Percentiles rank a stretch among this genome's conserved stretches.
Evolutionary conservation across 2,113 vertebrate species (phyloP).

Genomic region (Polypterus senegalus): DNA sequence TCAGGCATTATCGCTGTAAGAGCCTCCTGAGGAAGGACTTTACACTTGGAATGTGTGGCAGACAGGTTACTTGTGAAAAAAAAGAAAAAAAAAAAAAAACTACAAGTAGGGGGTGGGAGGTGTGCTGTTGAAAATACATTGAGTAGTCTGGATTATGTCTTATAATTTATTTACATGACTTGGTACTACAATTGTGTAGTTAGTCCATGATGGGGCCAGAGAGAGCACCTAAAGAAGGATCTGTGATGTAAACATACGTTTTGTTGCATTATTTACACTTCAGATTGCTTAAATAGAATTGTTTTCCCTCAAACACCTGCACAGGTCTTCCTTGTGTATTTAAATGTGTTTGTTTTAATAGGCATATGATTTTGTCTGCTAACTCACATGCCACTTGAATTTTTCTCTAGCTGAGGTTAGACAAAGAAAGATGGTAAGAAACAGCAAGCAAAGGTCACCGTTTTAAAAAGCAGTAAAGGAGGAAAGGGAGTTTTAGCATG

Average conservation of each 20-base stretch:
- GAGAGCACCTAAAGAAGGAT: neutral
- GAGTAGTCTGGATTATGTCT: conserved; percentile 23
- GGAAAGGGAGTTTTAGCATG: too few species aligned
- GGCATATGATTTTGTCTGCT: too few species aligned
- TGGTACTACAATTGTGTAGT: conserved; percentile 21
- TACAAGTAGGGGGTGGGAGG: conserved; percentile 3
- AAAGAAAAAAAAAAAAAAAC: conserved; percentile 10
- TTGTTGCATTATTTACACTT: conserved; percentile 6
- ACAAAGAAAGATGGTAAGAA: too few species aligned
- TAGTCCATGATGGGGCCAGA: conserved; percentile 4
- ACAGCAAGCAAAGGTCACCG: too few species aligned
- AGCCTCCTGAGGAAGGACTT: conserved; percentile 34
- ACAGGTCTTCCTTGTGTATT: too few species aligned
- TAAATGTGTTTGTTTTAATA: too few species aligned
- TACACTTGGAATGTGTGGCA: conserved; percentile 19
- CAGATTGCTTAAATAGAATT: neutral
- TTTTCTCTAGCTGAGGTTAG: too few species aligned
- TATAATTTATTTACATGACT: conserved; percentile 24
- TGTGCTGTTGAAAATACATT: conserved; percentile 17
- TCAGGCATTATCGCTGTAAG: conserved; percentile 54
- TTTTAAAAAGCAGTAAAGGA: too few species aligned
- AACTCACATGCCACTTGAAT: too few species aligned
- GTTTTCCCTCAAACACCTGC: neutral
- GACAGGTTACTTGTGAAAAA: conserved; percentile 15
- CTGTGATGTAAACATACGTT: neutral